Conservation (phyloP, 2,113 vertebrate species). For the Grammomys dolichurus region DNA sequence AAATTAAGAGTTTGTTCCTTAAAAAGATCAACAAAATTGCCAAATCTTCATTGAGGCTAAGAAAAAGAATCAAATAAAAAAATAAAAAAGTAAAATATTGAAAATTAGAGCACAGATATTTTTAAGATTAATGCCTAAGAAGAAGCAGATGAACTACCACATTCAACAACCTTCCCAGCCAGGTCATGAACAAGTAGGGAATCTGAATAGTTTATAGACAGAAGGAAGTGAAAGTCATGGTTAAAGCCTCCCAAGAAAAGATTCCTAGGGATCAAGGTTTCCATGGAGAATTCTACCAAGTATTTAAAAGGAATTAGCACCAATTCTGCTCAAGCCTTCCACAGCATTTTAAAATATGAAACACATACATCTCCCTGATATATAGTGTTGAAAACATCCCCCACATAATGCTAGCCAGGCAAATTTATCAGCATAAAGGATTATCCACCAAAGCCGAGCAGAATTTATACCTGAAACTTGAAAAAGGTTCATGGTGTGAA, state of each 20-base stretch:
- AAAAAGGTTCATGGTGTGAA: neutral
- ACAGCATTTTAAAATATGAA: neutral
- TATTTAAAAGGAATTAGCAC: neutral
- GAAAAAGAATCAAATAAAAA: neutral
- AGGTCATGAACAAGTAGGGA: neutral
- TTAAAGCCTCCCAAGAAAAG: neutral
- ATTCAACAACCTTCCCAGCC: neutral
- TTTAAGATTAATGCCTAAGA: neutral
- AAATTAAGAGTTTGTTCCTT: neutral
- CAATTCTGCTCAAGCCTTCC: neutral
- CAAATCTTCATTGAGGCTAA: neutral
- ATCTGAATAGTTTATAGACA: neutral
- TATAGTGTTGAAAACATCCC: neutral
- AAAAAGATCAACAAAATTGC: neutral
- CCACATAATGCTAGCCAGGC: neutral
- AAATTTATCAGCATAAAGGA: neutral
- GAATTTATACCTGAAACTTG: neutral
- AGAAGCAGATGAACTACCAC: neutral
- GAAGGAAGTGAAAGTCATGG: neutral
- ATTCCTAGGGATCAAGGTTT: neutral
- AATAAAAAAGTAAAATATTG: neutral
- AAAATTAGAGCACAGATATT: neutral
- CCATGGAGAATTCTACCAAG: neutral
- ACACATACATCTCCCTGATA: neutral
- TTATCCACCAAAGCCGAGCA: neutral